A percentile compares a stretch with the other conserved stretches of the same genome.
Evolutionary conservation across 2,888 invertebrate genomes (phyloP).

Genomic region (Chloromyia formosa): DNA sequence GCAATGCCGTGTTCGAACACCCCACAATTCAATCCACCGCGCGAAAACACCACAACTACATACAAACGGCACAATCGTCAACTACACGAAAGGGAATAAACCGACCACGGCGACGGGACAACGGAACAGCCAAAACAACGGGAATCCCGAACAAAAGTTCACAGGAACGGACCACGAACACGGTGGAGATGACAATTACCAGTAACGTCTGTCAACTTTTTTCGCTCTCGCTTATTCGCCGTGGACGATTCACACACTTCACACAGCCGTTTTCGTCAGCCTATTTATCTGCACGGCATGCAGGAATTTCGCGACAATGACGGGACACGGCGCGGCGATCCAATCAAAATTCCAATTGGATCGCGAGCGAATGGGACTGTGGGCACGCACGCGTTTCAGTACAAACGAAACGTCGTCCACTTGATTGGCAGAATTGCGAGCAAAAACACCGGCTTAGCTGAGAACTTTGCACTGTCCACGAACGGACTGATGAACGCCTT

Average conservation of each 20-base stretch:
- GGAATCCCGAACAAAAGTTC: conserved; percentile 20
- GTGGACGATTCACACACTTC: neutral
- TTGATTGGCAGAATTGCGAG: neutral
- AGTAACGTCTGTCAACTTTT: neutral
- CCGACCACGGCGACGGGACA: neutral
- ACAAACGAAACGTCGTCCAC: neutral
- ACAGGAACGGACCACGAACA: neutral
- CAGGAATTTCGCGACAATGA: too few relatives aligned
- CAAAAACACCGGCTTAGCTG: conserved; percentile 6
- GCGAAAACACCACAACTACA: neutral
- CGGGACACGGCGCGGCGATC: too few relatives aligned
- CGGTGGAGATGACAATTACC: neutral
- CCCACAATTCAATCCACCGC: neutral
- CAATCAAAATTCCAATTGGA: too few relatives aligned
- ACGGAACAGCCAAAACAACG: conserved; percentile 26
- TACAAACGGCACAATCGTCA: conserved; percentile 13
- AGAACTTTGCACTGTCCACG: conserved; percentile 11
- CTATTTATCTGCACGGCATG: too few relatives aligned
- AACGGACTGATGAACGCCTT: neutral
- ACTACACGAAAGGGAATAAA: conserved; percentile 30
- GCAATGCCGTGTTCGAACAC: neutral
- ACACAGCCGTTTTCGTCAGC: too few relatives aligned
- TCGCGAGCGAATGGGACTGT: too few relatives aligned
- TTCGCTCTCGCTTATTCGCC: neutral
- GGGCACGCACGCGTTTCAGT: neutral